Conservation (phyloP, 2,888 invertebrate species). For the Eilema griseolum region DNA sequence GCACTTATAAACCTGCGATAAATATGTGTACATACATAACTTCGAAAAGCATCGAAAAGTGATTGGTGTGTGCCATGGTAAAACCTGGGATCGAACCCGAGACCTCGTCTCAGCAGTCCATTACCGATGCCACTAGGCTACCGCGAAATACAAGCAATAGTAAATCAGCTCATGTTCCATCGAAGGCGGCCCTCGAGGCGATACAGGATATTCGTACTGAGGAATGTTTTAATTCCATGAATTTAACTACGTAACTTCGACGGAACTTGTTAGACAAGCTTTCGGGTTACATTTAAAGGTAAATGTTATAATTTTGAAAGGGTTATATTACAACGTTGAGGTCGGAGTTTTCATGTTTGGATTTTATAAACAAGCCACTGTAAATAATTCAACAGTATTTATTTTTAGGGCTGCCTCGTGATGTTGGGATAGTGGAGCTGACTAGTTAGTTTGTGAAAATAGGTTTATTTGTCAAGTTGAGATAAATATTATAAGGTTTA, state of each 20-base stretch:
- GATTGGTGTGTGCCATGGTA: too few relatives aligned
- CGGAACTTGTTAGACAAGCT: slow-evolving; percentile 5
- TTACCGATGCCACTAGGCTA: too few relatives aligned
- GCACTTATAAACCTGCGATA: too few relatives aligned
- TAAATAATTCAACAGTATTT: neutral
- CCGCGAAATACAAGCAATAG: neutral
- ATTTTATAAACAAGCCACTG: neutral
- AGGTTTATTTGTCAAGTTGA: too few relatives aligned
- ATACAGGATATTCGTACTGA: slow-evolving; percentile 10
- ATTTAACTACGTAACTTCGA: neutral
- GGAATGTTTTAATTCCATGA: neutral
- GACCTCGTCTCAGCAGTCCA: too few relatives aligned
- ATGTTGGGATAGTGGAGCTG: neutral
- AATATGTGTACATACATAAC: too few relatives aligned
- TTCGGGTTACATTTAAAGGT: slow-evolving; percentile 5
- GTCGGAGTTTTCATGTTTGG: neutral
- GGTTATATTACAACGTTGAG: slow-evolving; percentile 30
- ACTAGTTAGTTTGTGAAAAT: neutral
- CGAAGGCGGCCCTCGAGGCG: slow-evolving; percentile 12
- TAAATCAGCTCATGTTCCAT: neutral
- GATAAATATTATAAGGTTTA: too few relatives aligned
- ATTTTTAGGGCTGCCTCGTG: neutral
- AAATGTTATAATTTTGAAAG: slow-evolving; percentile 37
- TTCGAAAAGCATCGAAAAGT: too few relatives aligned
- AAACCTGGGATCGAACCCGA: too few relatives aligned